Conservation (phyloP, 1,140 invertebrate species). For the Cydia strobilella region DNA sequence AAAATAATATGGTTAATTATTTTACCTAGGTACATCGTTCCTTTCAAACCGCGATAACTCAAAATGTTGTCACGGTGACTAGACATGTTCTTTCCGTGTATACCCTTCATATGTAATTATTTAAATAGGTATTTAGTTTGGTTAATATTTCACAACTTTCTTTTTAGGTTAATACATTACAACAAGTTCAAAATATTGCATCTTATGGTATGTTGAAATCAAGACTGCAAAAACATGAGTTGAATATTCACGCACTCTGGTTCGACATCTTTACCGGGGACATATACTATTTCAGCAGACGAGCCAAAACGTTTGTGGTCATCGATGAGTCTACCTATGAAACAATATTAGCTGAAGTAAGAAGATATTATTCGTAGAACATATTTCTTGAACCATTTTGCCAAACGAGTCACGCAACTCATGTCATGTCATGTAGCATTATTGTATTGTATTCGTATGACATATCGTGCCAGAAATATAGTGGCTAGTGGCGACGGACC, state of each 20-base stretch:
- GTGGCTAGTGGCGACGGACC: too few relatives aligned
- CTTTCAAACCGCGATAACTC: too few relatives aligned
- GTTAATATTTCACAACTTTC: background rate
- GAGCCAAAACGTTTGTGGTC: conserved; percentile 90
- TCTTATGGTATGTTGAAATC: conserved; percentile 96
- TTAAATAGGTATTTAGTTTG: too few relatives aligned
- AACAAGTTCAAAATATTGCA: conserved; percentile 96
- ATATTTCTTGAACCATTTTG: background rate
- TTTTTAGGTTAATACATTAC: conserved; percentile 92
- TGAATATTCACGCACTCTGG: conserved; percentile 97
- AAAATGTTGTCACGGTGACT: too few relatives aligned
- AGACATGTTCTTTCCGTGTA: too few relatives aligned
- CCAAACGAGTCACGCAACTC: background rate
- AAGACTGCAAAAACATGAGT: conserved; percentile 88
- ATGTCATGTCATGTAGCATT: too few relatives aligned
- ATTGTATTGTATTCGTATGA: too few relatives aligned
- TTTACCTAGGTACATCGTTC: too few relatives aligned
- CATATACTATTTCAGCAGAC: conserved; percentile 95
- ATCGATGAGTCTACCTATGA: conserved; percentile 91
- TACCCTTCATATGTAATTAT: too few relatives aligned
- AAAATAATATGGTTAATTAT: too few relatives aligned
- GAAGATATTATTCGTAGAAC: conserved; percentile 88
- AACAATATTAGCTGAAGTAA: conserved; percentile 87
- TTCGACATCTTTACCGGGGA: conserved; percentile 98
- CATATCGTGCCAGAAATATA: too few relatives aligned